phyloP scores from a whole-genome alignment of 2,113 vertebrate genomes.

The Gymnocephalus cernua region DNA sequence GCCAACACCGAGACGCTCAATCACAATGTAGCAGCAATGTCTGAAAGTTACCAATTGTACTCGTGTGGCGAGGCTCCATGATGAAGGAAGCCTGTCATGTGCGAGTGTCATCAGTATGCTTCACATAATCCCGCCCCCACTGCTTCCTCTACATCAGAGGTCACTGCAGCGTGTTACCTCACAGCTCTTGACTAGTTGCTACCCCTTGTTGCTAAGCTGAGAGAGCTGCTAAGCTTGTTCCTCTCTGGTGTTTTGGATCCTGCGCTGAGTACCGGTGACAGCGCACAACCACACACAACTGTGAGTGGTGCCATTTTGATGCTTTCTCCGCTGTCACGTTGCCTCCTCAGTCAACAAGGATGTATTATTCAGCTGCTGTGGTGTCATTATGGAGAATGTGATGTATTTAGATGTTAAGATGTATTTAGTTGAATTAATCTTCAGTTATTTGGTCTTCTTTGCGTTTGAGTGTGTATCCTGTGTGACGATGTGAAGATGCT shows the following conservation, averaged over 20 bases:
- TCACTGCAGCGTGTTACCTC: conserved; percentile 71
- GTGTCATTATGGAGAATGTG: background rate
- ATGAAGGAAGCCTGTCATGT: conserved; percentile 43
- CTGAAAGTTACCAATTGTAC: conserved; percentile 28
- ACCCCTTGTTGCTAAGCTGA: conserved; percentile 79
- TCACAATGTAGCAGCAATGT: background rate
- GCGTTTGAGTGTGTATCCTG: background rate
- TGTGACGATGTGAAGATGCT: conserved; percentile 17
- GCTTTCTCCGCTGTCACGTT: conserved; percentile 32
- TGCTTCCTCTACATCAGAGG: conserved; percentile 71
- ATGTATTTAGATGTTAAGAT: background rate
- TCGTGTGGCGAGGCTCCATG: conserved; percentile 7
- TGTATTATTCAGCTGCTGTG: conserved; percentile 10
- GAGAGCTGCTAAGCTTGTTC: conserved; percentile 66
- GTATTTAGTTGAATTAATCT: background rate
- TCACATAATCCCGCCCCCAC: conserved; percentile 54
- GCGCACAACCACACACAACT: conserved; percentile 40
- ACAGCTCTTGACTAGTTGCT: conserved; percentile 71
- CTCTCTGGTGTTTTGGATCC: conserved; percentile 66
- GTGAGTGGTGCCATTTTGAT: conserved; percentile 66
- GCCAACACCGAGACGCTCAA: conserved; percentile 12
- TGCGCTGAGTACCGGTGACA: conserved; percentile 39
- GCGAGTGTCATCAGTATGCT: conserved; percentile 57
- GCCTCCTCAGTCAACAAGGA: conserved; percentile 9
- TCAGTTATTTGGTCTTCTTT: background rate